These are phyloP conservation scores for Oxygymnocypris stewartii DNA, from an alignment of 2,113 vertebrate genomes.

Conservation along the genomic window DNA sequence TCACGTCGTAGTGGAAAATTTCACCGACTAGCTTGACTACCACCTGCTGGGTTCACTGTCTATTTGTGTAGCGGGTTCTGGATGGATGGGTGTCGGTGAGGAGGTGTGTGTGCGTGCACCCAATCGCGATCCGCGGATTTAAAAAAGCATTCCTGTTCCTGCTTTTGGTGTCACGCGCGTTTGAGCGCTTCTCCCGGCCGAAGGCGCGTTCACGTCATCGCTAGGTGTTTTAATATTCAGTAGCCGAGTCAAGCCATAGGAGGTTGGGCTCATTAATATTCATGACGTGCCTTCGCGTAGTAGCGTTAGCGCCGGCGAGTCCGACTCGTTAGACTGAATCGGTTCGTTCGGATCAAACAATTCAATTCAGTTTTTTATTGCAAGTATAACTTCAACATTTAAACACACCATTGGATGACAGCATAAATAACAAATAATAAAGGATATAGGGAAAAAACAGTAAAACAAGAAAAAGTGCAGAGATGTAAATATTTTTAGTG, in stretches of 20 bases:
- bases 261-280: not conserved
- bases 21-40: not conserved
- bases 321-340: not conserved
- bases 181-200: not conserved
- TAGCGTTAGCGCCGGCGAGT: not conserved
- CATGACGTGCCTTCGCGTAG: not conserved
- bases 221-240: not conserved
- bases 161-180: not conserved
- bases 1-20: conserved; percentile 40
- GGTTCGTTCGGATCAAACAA: not conserved
- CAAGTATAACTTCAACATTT: too few relatives aligned
- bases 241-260: not conserved
- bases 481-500: not conserved
- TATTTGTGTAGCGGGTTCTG: conserved; percentile 15
- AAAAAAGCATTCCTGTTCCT: not conserved
- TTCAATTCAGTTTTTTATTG: not conserved
- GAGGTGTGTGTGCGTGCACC: conserved; percentile 17
- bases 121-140: conserved; percentile 4
- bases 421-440: too few relatives aligned
- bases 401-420: too few relatives aligned
- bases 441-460: too few relatives aligned
- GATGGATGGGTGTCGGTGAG: not conserved
- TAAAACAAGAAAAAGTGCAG: too few relatives aligned
- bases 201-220: not conserved
- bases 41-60: not conserved